These are phyloP conservation scores for Epinephelus cyanopodus DNA, from an alignment of 2,113 vertebrate genomes.

Conservation along the genomic window DNA sequence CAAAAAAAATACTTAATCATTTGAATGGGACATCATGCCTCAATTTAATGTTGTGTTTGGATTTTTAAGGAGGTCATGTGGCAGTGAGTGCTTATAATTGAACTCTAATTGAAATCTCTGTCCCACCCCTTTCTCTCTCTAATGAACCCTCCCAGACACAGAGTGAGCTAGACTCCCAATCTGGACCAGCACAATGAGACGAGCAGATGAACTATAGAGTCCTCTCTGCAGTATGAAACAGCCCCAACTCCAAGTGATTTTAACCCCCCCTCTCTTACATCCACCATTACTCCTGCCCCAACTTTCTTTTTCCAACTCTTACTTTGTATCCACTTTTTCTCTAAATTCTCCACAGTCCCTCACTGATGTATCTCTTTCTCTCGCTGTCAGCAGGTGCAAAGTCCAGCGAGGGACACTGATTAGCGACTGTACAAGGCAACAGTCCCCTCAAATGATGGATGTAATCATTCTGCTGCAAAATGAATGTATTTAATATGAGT, in stretches of 20 bases:
- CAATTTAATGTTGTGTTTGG: constrained; percentile 6
- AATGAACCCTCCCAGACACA: constrained; percentile 4
- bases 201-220: constrained; percentile 19
- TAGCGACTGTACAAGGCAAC: constrained; percentile 40
- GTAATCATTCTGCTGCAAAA: constrained; percentile 72
- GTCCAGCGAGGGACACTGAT: constrained; percentile 28
- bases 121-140: background rate
- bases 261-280: background rate
- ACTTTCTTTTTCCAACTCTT: background rate
- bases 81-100: constrained; percentile 20
- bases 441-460: constrained; percentile 75
- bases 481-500: constrained; percentile 82
- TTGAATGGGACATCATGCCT: background rate
- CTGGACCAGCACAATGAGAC: constrained; percentile 29
- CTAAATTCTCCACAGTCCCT: background rate
- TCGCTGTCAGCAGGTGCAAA: constrained; percentile 8
- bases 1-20: background rate
- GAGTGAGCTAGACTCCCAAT: background rate
- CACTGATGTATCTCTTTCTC: constrained; percentile 31
- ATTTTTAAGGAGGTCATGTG: constrained; percentile 21
- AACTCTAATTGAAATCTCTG: constrained; percentile 54
- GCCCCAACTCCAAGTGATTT: background rate
- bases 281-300: too few species aligned
- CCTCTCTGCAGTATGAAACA: background rate
- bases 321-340: background rate